These are phyloP conservation scores for Pyrrhura leucotis DNA, from an alignment of 2,797 vertebrate genomes.

Conservation along the genomic window DNA sequence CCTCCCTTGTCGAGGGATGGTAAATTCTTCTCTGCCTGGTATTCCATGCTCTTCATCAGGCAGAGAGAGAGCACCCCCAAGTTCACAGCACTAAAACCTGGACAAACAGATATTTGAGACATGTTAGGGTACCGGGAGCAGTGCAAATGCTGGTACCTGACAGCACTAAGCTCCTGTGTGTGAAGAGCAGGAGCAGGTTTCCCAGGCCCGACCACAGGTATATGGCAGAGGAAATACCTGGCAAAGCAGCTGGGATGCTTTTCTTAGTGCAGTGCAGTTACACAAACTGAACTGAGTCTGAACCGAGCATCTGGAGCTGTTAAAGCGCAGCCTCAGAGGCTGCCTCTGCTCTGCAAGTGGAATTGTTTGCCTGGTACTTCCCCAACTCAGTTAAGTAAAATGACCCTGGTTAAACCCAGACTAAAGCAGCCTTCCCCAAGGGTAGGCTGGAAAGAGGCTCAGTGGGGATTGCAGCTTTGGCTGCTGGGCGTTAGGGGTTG, in stretches of 20 bases:
- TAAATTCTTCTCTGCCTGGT: neutral
- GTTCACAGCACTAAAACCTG: neutral
- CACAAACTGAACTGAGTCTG: neutral
- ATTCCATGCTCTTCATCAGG: neutral
- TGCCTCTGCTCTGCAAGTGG: neutral
- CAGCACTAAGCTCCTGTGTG: neutral
- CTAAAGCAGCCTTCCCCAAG: neutral
- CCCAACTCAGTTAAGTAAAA: neutral
- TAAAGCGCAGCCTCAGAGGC: neutral
- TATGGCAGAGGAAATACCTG: neutral
- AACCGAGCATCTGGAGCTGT: neutral
- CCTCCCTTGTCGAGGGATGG: neutral
- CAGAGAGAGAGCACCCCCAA: neutral
- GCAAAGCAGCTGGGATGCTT: neutral
- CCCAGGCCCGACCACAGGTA: neutral
- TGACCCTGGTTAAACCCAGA: neutral
- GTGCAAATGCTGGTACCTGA: neutral
- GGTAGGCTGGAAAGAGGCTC: neutral
- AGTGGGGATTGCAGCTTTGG: neutral
- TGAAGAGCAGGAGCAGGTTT: neutral
- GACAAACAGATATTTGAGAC: neutral
- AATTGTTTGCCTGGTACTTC: neutral
- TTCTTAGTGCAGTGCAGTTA: accelerated
- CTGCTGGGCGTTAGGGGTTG: neutral
- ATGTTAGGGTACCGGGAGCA: neutral